Evolutionary conservation across 2,113 vertebrate species (phyloP), one percentile per base, ranked within the genome.

Genomic region (Psilopogon haemacephalus): DNA sequence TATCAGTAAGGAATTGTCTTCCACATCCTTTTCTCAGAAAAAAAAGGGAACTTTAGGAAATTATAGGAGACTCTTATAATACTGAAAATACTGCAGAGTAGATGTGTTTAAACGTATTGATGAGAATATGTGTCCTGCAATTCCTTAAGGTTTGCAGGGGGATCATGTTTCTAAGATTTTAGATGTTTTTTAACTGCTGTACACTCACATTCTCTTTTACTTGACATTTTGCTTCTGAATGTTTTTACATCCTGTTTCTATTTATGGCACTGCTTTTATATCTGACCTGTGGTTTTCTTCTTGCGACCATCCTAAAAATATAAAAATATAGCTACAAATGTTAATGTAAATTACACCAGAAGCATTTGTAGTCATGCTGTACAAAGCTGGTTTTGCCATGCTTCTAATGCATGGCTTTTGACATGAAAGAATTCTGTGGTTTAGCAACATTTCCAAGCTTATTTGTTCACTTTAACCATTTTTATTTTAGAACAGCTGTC

Each of bases 251-350:
- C 70, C 87, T 96, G 54, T 90, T 98, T 95, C 96, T 97, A 93
- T 98, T 97, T 97, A 74, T 94, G 84, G 82, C 48, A 55, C 38
- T 40, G 48, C 91, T 97, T 97, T 97, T 93, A 96, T 93, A 50
- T 94, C 63, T 97, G 94, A 96, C 73, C 89, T 33, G 42, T 81
- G 89, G 68, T 91, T 90, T 96, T 97, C 96, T 92, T 42, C 15
- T 95, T 83, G 79, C 95, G 94, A 82, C 83, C 55, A 75, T 95
- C 72, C 95, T 97, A 96, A 97, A 97, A 96, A 96, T 96, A 96
- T 46, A 94, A 56, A 42, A 42, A 94, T 63, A 79, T 81, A 75
- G 79, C 73, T 97, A 88, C 40, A 85, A 55, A n/a, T 76, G 62
- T 88, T 96, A 94, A 95, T 95, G 75, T 95, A 91, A 96, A 88